Conservation (phyloP, 1,140 invertebrate genomes). For the Drosophila subobscura region DNA sequence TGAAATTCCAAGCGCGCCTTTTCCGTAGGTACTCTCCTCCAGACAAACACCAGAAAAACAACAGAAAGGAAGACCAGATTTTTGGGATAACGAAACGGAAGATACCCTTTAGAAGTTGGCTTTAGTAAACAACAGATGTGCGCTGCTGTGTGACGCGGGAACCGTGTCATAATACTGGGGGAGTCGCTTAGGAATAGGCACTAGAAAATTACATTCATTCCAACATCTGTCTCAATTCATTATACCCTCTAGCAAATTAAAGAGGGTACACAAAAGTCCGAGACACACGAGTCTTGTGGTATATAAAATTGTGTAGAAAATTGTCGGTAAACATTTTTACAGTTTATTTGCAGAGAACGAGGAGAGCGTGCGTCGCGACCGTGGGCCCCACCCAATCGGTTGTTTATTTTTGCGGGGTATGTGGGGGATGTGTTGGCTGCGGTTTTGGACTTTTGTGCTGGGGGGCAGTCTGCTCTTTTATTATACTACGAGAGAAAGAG, state of each 20-base stretch:
- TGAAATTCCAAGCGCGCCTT: conserved; percentile 60
- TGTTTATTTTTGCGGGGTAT: conserved; percentile 44
- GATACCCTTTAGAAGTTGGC: too few species aligned
- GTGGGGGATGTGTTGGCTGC: conserved; percentile 17
- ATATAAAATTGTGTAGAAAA: conserved; percentile 82
- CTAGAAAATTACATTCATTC: too few species aligned
- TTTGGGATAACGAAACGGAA: too few species aligned
- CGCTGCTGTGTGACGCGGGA: not conserved
- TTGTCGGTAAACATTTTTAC: conserved; percentile 82
- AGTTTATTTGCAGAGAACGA: conserved; percentile 65
- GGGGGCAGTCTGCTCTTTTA: conserved; percentile 56
- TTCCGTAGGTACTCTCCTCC: not conserved
- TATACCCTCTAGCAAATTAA: too few species aligned
- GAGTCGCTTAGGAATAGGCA: too few species aligned
- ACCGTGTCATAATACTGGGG: too few species aligned
- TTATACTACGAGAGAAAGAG: conserved; percentile 24
- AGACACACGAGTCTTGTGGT: conserved; percentile 40
- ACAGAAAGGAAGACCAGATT: too few species aligned
- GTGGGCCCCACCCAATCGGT: conserved; percentile 27
- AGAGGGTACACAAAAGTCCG: conserved; percentile 21
- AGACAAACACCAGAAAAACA: not conserved
- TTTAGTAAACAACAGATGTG: not conserved
- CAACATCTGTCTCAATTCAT: too few species aligned
- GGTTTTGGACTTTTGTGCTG: conserved; percentile 34
- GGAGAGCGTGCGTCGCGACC: conserved; percentile 42